Base-by-base conservation (phyloP, 1,140 invertebrate genomes). In the Drosophila obscura region DNA sequence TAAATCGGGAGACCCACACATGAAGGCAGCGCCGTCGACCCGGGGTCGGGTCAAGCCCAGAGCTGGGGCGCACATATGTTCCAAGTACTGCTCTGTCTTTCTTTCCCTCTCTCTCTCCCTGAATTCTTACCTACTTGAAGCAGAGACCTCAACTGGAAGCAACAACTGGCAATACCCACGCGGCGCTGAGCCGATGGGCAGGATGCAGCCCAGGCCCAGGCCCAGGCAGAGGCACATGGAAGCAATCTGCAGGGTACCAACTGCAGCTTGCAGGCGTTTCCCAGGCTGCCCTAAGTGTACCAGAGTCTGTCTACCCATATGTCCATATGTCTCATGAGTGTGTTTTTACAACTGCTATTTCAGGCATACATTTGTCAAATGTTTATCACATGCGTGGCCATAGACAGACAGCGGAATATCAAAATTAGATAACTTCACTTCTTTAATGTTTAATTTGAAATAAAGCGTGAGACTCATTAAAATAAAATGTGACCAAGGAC, bases 71-170 rank as follows among this genome's bases (percentile, higher is more conserved):
- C 71, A 81, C 82, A 87, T 82, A 82, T 88, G 76, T 59, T 61
- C 45, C 48, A 55, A 56, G 50, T 72, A 50, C 49, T 48, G 31
- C 51, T 35, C 52, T 63, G 19, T 19, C 19, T 52, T 28, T 75
- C 49, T 49, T 60, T 45, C 31, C 19, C 16, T 8, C 26, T 11
- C 22, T 19, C 24, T 50, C 11, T 24, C 0, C 44, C 22, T 45
- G 19, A 1, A 19, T 19, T 72, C 76, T 80, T 90, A 90, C 87
- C 87, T 90, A 90, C 87, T 90, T 87, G 87, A 90, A 90, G 83
- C 56, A 46, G 62, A 60, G 63, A 19, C 61, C 39, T 41, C 55
- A 52, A 55, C 63, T 19, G 19, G 48, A 43, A 59, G 57, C 51
- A 13, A 39, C 35, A 39, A 39, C 35, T 39, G 81, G 82, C 77